Base-by-base conservation (phyloP, 2,113 vertebrate genomes). In the Myiozetetes cayanensis region DNA sequence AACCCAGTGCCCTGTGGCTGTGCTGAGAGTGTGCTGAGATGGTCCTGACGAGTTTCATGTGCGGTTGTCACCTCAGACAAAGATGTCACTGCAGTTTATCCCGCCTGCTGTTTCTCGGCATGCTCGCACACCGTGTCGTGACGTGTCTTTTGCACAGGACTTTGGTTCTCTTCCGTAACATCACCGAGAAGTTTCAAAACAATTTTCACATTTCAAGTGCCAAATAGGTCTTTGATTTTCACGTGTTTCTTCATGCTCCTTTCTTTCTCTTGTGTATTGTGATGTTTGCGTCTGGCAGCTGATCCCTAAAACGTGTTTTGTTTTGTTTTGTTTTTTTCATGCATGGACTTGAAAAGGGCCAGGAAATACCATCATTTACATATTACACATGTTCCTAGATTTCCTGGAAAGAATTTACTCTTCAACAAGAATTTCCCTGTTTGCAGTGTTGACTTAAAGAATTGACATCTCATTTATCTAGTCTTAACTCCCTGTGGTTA, bases 331-430 rank as follows among this genome's bases (percentile, higher is more conserved):
- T 93, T 93, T 70, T 84, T 95, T 96, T 89, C 93, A 88, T 95
- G 96, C 95, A 96, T 96, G 94, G 89, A 95, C 91, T 96, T 97
- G 86, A 94, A 81, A 94, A 91, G 73, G 87, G 92, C 61, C 58
- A 41, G 77, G 67, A 87, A 87, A 87, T 94, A 61, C n/a, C 46
- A 73, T 94, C 82, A 89, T 94, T 93, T 87, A 33, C 77, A 89
- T 87, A 66, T 95, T 85, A 78, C 86, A 75, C 80, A 30, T 83
- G 76, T 93, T 96, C 80, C 72, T 94, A 93, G 67, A 84, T 85
- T 84, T 72, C 30, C 84, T 93, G 78, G 63, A 63, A 74, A 74
- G 87, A 88, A 53, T 68, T 83, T 46, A 49, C 31, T 70, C 91
- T 55, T 70, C 46, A 82, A 77, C 83, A 35, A 53, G 85, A 53